Evolutionary conservation across 35 echinoderm and acorn worm genomes (phyloP).

Genomic region (Heliocidaris erythrogramma): DNA sequence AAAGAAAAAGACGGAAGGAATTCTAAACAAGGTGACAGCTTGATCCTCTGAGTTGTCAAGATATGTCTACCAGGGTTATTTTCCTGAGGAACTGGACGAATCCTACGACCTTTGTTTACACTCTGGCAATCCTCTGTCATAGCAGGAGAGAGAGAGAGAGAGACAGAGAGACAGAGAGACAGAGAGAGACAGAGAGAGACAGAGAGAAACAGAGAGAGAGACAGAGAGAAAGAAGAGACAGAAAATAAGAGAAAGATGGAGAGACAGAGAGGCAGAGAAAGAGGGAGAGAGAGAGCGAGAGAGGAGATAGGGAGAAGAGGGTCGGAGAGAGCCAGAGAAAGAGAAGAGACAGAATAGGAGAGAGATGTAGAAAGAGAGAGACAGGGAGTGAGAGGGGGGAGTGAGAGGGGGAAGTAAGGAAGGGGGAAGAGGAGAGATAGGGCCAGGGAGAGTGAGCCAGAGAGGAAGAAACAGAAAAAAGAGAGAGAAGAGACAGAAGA

Average conservation of each 20-base stretch:
- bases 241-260: too few species aligned
- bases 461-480: neutral
- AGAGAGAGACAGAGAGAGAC: neutral
- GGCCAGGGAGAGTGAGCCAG: neutral
- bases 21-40: constrained; percentile 41
- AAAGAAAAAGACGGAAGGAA: neutral
- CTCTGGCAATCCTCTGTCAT: neutral
- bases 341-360: too few species aligned
- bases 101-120: neutral
- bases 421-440: neutral
- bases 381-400: neutral
- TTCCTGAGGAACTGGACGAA: neutral
- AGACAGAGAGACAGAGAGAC: too few species aligned
- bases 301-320: too few species aligned
- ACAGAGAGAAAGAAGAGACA: neutral
- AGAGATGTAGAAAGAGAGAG: too few species aligned
- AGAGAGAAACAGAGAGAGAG: neutral
- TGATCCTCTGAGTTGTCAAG: constrained; percentile 9
- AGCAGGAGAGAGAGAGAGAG: neutral
- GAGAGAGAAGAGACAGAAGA: neutral
- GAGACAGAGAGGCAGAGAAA: neutral
- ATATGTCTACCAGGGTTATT: neutral
- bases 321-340: too few species aligned
- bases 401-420: neutral
- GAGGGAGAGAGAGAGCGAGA: too few species aligned